Evolutionary conservation across 2,113 vertebrate species (phyloP), one percentile per base, ranked within the genome.

Genomic region (Neodontobutis hainanensis): DNA sequence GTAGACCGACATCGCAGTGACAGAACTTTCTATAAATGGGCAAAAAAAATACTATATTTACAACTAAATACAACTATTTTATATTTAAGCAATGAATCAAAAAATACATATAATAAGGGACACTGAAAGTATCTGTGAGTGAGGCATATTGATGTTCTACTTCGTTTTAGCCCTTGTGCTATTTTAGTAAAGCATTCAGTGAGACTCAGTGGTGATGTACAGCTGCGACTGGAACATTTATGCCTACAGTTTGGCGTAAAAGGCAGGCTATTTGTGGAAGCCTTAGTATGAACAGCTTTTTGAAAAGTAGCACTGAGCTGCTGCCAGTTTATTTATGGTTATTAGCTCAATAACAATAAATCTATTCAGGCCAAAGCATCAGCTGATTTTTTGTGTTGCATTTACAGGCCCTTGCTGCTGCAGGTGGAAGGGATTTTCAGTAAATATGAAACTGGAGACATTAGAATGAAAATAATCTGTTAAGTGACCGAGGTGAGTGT

Each of bases 341-440:
- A 70, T 80, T 63, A 60, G 42, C 40, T 44, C 45, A 34, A 45
- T 45, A 80, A 77, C 62, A 74, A 70, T 59, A 47, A 27, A 7
- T 11, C 43, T 46, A 59, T 73, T 70, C 65, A 79, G 42, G 38
- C 45, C 8, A 38, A 35, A 9, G 19, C 16, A 59, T 78, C 35
- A 42, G 56, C 15, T 53, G 19, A 66, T 35, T 73, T 60, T 16
- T 27, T 27, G 19, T 27, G 14, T 4, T 4, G 10, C 19, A 56
- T 53, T 66, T 60, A 27, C 42, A 43, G 69, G 34, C 68, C 16
- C n/a, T 36, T 27, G 16, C 27, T 35, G 52, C 46, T 27, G 19
- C 10, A 49, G 36, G 15, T 49, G 9, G 49, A 43, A 44, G 51
- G 11, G 15, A 47, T 19, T 42, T 2, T 5, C 34, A 19, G 11